A percentile compares a stretch with the other conserved stretches of the same genome.
These are phyloP conservation scores for Cebus imitator DNA, from an alignment of 2,113 vertebrate genomes.

Conservation along the genomic window DNA sequence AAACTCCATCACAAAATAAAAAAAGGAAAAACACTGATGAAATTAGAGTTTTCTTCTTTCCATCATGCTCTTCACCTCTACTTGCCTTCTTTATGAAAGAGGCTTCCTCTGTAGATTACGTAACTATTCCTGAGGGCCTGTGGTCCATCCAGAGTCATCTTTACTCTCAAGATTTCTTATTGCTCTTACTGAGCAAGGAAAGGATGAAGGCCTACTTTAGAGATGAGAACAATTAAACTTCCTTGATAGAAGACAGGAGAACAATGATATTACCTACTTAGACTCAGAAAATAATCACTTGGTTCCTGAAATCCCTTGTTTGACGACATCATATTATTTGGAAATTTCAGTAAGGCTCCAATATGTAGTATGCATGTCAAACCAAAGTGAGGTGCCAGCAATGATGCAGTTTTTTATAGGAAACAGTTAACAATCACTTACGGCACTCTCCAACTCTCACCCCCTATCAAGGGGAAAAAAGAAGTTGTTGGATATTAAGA, in stretches of 20 bases:
- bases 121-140: not conserved
- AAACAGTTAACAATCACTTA: slow-evolving; percentile 8
- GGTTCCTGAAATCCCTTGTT: not conserved
- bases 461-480: not conserved
- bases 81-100: slow-evolving; percentile 23
- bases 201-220: not conserved
- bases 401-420: slow-evolving; percentile 33
- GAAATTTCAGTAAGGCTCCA: not conserved
- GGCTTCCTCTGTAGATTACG: not conserved
- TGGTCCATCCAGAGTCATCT: not conserved
- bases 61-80: not conserved
- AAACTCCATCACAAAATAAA: too few species aligned
- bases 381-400: slow-evolving; percentile 26
- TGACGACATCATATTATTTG: not conserved
- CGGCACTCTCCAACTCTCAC: slow-evolving; percentile 1
- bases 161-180: not conserved
- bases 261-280: not conserved
- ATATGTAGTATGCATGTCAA: not conserved
- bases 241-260: not conserved
- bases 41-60: slow-evolving; percentile 21
- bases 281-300: slow-evolving; percentile 29
- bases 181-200: not conserved
- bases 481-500: not conserved
- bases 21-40: slow-evolving; percentile 36
- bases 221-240: slow-evolving; percentile 9